Base-by-base conservation (phyloP, 2,797 vertebrate species). In the Hippocampus kuda region DNA sequence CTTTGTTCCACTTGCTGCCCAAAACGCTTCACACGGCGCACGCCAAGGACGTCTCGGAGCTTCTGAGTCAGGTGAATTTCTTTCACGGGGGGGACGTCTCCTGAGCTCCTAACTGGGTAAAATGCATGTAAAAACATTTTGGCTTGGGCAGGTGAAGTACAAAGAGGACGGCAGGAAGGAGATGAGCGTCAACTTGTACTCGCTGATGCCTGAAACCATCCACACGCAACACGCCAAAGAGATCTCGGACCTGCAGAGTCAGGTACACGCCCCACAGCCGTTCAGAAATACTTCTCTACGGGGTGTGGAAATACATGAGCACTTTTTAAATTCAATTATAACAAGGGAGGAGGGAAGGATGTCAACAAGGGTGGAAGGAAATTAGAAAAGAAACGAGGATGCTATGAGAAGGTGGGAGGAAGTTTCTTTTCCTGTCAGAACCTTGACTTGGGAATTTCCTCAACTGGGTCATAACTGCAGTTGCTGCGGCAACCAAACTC, bases 1-100 rank as follows among this genome's bases (percentile, higher is more conserved):
- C 78, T 54, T 84, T 95, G 54, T 98, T 94, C 85, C 83, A 83
- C 59, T 72, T 60, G 87, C 93, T 97, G 88, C 93, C 94, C 0
- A 91, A 90, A 60, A 96, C 94, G 16, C 82, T 93, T 9, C 91
- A 95, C 77, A 95, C 91, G 1, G 90, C 87, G 12, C 93, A 93
- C 71, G 93, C 93, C 0, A 92, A 85, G 81, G 90, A 94, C 68
- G 83, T 89, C 24, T 88, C 88, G 0, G 88, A 92, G 65, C 88
- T 94, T 59, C 90, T 92, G 81, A 95, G 94, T 70, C 85, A 94
- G 91, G 93, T 70, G 26, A 2, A 4, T 15, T 46, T 46, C 44
- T 46, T 1, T 46, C 44, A 46, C 44, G 12, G 44, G 10, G 44
- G 30, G 30, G 4, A 44, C 13, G 2, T 46, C 44, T 46, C 44